Percentiles rank a stretch among this genome's conserved stretches.
phyloP scores from a whole-genome alignment of 2,797 vertebrate genomes.

The Sciurus vulgaris region DNA sequence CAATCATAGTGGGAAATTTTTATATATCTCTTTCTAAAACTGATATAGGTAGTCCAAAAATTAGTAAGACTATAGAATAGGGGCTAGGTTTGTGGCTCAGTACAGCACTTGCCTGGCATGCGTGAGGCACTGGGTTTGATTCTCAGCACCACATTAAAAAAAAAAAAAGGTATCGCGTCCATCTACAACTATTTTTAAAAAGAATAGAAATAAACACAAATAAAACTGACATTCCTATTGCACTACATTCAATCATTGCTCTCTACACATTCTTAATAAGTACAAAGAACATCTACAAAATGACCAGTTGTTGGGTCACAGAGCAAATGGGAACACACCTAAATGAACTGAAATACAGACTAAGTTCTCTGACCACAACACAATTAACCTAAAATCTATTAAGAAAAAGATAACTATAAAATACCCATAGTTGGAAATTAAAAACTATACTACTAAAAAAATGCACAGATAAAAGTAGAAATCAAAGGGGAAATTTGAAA shows the following conservation, averaged over 20 bases:
- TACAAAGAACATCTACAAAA: slow-evolving; percentile 34
- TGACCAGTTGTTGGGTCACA: neutral
- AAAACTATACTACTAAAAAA: neutral
- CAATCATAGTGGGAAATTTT: neutral
- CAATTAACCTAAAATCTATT: neutral
- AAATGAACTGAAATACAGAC: neutral
- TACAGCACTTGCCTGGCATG: too few relatives aligned
- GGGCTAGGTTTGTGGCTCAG: neutral
- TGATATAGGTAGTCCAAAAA: neutral
- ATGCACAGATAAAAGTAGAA: too few relatives aligned
- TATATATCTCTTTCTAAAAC: neutral
- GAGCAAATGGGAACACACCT: neutral
- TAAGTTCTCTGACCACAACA: neutral
- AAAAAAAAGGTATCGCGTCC: too few relatives aligned
- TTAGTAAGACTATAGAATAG: neutral
- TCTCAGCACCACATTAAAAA: too few relatives aligned
- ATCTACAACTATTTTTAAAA: too few relatives aligned
- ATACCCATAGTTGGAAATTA: neutral
- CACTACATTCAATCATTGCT: neutral
- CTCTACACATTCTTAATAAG: neutral
- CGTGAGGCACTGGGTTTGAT: too few relatives aligned
- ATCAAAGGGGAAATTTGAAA: neutral
- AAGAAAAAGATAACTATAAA: slow-evolving; percentile 29
- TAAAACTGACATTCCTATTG: neutral
- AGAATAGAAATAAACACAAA: neutral